Evolutionary conservation across 2,888 invertebrate species (phyloP), one percentile per base, ranked within the genome.

Genomic region (Ophion ellenae): DNA sequence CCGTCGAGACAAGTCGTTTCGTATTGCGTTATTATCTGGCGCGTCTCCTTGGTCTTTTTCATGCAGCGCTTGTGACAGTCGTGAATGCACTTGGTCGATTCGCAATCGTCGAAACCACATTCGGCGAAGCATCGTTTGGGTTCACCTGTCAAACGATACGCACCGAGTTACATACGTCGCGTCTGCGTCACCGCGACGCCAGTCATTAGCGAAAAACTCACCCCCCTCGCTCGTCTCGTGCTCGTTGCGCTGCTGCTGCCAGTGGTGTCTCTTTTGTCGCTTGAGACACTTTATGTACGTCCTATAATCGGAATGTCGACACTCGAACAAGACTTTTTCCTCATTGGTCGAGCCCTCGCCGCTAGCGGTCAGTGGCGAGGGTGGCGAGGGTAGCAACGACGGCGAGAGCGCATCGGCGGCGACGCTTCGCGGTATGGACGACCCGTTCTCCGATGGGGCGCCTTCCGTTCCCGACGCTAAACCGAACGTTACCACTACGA

Each of bases 221-320:
- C 83, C 83, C 14, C 66, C 77, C 2, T 86, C 83, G 14, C 28
- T 7, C 9, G 61, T 28, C 1, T 81, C 77, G 63, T 83, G 78
- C 0, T 78, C 81, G 40, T 3, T 28, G 40, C 20, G 20, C 20
- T 61, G 61, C 24, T 24, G 24, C 20, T 81, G 83, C 32, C 10
- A 57, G 64, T 93, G 91, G 47, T 93, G 93, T 74, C 94, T 89
- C 83, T 92, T 93, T 57, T 91, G 92, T 59, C 92, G 89, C 81
- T 90, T 92, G 9, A 93, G 87, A 64, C 94, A 94, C 84, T 91
- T 91, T 45, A 94, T 90, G 81, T 94, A 93, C 17, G 90, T 91
- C 61, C 91, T 89, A 86, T 93, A 93, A 81, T 94, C 92, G 17
- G 91, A 80, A 84, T 93, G 87, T 47, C 89, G 89, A 64, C 93